A percentile compares a stretch with the other conserved stretches of the same genome.
Evolutionary conservation across 2,797 vertebrate species (phyloP).

Genomic region (Chiloscyllium punctatum): DNA sequence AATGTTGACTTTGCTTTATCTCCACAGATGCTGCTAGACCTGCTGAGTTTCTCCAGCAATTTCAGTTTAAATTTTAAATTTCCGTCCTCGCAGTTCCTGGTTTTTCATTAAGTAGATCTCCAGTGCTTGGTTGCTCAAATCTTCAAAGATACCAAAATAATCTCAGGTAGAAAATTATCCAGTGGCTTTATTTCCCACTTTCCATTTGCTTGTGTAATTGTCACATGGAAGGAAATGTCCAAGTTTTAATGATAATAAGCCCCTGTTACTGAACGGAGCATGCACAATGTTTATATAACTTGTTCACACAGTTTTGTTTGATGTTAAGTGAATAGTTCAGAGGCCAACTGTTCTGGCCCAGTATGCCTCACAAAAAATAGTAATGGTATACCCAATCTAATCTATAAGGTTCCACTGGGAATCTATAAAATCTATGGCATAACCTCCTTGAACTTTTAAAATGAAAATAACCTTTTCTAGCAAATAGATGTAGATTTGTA

Average conservation of each 20-base stretch:
- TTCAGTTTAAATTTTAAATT: too few relatives aligned
- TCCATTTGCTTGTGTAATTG: not conserved
- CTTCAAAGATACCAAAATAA: not conserved
- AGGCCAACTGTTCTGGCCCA: not conserved
- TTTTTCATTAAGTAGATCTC: not conserved
- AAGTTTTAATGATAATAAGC: not conserved
- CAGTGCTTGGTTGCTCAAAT: too few relatives aligned
- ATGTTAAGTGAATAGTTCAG: not conserved
- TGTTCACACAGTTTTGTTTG: not conserved
- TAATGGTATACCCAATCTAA: not conserved
- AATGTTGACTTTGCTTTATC: too few relatives aligned
- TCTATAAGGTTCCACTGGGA: not conserved
- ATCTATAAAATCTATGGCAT: not conserved
- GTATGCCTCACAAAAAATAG: not conserved
- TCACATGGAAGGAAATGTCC: not conserved
- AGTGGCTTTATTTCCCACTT: not conserved
- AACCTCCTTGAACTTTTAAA: not conserved
- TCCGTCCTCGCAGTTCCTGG: too few relatives aligned
- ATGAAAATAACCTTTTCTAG: slow-evolving; percentile 8
- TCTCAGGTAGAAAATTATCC: not conserved
- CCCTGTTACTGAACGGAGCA: not conserved
- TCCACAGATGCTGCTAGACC: too few relatives aligned
- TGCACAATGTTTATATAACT: not conserved
- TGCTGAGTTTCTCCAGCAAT: too few relatives aligned
- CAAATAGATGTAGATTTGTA: not conserved